These are phyloP conservation scores for Nyctibius bracteatus DNA, from an alignment of 2,113 vertebrate genomes.

Conservation along the genomic window DNA sequence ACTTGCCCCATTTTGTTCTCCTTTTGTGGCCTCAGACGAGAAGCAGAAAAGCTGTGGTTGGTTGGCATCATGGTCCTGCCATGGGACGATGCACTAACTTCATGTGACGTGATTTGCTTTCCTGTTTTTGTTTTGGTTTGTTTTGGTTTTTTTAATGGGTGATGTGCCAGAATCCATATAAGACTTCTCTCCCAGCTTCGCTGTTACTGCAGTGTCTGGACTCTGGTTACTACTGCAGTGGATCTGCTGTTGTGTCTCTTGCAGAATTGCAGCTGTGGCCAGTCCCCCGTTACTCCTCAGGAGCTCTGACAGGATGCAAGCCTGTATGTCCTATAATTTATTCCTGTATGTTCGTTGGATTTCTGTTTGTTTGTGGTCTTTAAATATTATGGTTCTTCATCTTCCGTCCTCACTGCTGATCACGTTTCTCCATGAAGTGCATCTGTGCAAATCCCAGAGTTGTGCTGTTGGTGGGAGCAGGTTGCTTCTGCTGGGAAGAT, in stretches of 20 bases:
- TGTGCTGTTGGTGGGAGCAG: not conserved
- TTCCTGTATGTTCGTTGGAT: not conserved
- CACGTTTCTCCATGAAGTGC: not conserved
- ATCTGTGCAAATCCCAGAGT: not conserved
- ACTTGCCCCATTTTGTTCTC: not conserved
- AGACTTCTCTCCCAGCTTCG: not conserved
- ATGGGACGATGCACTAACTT: not conserved
- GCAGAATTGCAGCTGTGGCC: not conserved
- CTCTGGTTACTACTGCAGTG: not conserved
- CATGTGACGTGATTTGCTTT: not conserved
- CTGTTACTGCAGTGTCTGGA: not conserved
- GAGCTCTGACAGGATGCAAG: not conserved
- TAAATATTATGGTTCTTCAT: not conserved
- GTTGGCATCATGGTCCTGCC: accelerated
- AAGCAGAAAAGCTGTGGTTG: not conserved
- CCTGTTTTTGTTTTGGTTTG: not conserved
- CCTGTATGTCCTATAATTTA: not conserved
- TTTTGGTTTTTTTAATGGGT: not conserved
- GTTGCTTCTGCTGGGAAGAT: not conserved
- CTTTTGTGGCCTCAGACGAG: not conserved
- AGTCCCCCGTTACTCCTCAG: not conserved
- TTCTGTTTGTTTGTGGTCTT: not conserved
- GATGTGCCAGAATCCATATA: not conserved
- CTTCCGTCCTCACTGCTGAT: not conserved
- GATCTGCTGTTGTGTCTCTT: not conserved